Percentiles rank a stretch among this genome's conserved stretches.
These are phyloP conservation scores for Tethea ocularis DNA, from an alignment of 2,888 invertebrate species.

Conservation along the genomic window DNA sequence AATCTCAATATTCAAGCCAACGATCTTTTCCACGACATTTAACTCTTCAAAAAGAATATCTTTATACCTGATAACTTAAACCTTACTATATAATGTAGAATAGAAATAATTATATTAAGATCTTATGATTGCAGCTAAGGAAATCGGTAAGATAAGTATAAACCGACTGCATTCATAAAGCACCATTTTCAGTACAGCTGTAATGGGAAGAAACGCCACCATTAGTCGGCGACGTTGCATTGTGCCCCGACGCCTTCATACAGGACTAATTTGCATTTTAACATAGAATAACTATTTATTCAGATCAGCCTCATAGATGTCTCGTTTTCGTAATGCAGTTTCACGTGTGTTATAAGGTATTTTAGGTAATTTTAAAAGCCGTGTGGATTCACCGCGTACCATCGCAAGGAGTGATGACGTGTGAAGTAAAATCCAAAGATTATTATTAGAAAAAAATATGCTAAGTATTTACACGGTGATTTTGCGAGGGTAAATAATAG, in stretches of 20 bases:
- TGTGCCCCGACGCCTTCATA: conserved; percentile 27
- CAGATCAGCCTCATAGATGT: not conserved
- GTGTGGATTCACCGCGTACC: no score
- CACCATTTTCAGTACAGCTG: conserved; percentile 19
- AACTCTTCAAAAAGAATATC: no score
- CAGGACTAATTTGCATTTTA: conserved; percentile 49
- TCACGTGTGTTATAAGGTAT: no score
- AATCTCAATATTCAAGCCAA: not conserved
- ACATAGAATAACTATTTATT: conserved; percentile 36
- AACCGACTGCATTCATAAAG: conserved; percentile 19
- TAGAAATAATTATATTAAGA: not conserved
- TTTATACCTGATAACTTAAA: conserved; percentile 8
- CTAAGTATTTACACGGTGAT: no score
- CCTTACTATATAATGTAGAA: not conserved
- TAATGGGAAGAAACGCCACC: conserved; percentile 28
- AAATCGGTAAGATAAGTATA: conserved; percentile 21
- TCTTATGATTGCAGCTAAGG: conserved; percentile 1
- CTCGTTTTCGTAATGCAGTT: not conserved
- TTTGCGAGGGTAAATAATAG: no score
- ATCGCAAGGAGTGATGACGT: no score
- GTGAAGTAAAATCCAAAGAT: no score
- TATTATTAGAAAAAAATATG: no score
- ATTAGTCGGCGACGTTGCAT: conserved; percentile 27
- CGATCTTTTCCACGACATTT: no score
- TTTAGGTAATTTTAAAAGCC: no score